Evolutionary conservation across 1,140 invertebrate species (phyloP).

Genomic region (Pemphigus obesinymphae): DNA sequence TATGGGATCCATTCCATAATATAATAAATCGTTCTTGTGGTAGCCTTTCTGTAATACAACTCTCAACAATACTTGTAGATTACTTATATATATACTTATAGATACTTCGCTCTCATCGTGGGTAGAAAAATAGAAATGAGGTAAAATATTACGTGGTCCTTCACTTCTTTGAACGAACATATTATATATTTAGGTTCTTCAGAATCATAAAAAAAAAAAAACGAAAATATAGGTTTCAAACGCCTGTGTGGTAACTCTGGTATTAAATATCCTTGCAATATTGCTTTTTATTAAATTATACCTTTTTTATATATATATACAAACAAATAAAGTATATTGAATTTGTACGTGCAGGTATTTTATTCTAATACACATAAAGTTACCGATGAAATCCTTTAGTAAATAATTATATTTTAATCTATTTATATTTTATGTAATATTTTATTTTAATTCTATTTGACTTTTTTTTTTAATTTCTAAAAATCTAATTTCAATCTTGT

Average conservation of each 20-base stretch:
- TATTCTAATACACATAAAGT: neutral
- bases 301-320: neutral
- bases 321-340: neutral
- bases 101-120: neutral
- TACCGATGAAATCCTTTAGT: too few species aligned
- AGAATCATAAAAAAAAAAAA: neutral
- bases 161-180: neutral
- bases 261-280: constrained; percentile 16
- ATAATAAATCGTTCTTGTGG: constrained; percentile 30
- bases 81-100: too few species aligned
- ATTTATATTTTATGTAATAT: too few species aligned
- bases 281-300: neutral
- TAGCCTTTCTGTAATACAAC: constrained; percentile 19
- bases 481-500: too few species aligned
- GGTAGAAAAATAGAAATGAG: constrained; percentile 15
- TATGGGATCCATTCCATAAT: neutral
- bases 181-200: neutral
- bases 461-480: too few species aligned
- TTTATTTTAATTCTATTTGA: too few species aligned
- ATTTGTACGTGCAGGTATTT: neutral
- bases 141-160: constrained; percentile 16
- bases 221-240: constrained; percentile 11
- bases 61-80: constrained; percentile 16
- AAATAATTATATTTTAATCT: too few species aligned
- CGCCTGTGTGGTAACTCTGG: neutral